Conservation (phyloP, 1,140 invertebrate species). For the Philotrypesis tridentata region DNA sequence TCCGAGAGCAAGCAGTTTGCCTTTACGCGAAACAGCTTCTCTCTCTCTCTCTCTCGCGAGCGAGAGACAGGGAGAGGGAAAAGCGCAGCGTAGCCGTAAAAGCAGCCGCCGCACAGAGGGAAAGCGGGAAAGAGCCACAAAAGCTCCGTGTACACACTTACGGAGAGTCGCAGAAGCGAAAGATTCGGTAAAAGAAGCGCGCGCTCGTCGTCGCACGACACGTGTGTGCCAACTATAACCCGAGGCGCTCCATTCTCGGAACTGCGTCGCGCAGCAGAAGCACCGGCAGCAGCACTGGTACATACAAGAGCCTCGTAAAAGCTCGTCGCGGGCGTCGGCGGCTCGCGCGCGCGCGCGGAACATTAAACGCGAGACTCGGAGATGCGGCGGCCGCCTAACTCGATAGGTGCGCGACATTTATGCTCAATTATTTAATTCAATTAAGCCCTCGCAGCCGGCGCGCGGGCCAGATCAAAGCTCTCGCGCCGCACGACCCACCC, state of each 20-base stretch:
- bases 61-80: too few relatives aligned
- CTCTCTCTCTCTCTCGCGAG: too few relatives aligned
- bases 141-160: not conserved
- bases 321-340: too few relatives aligned
- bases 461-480: not conserved
- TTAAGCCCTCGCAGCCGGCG: not conserved
- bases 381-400: not conserved
- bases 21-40: not conserved
- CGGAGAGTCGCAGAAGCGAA: not conserved
- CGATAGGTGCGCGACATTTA: conserved; percentile 19
- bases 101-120: too few relatives aligned
- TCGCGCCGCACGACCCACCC: not conserved
- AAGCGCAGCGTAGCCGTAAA: too few relatives aligned
- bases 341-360: not conserved
- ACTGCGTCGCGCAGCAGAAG: not conserved
- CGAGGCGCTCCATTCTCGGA: not conserved
- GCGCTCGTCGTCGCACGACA: not conserved
- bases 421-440: conserved; percentile 30
- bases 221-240: not conserved
- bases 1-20: too few relatives aligned
- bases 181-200: not conserved
- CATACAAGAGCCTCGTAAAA: not conserved
- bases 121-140: not conserved
- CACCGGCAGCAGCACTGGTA: too few relatives aligned
- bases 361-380: not conserved